Conservation (phyloP, 2,888 invertebrate genomes). For the Emmelina monodactyla region DNA sequence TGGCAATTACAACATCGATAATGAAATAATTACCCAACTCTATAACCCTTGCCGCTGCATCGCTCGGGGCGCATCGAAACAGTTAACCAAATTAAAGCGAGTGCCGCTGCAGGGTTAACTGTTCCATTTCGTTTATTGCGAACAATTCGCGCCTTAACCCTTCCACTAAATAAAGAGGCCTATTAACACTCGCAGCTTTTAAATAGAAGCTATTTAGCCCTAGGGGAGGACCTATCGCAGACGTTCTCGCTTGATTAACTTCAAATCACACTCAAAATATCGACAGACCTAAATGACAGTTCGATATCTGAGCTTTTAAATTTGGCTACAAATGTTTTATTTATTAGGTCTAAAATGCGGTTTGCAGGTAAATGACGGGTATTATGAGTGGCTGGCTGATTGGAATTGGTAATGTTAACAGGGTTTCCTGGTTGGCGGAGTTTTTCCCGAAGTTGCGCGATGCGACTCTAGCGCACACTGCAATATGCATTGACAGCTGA, state of each 20-base stretch:
- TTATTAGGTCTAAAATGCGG: slow-evolving; percentile 21
- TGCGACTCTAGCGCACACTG: slow-evolving; percentile 11
- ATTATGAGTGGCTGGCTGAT: slow-evolving; percentile 21
- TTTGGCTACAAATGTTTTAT: slow-evolving; percentile 27
- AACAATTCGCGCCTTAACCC: slow-evolving; percentile 52
- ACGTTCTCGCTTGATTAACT: too few relatives aligned
- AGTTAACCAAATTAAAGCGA: slow-evolving; percentile 66
- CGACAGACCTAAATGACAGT: slow-evolving; percentile 2
- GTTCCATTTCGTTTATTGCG: slow-evolving; percentile 65
- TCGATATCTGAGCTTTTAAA: too few relatives aligned
- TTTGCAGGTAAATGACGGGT: slow-evolving; percentile 10
- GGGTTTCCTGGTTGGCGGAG: slow-evolving; percentile 23
- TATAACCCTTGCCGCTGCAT: slow-evolving; percentile 55
- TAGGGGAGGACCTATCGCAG: too few relatives aligned
- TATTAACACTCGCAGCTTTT: slow-evolving; percentile 43
- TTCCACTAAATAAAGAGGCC: slow-evolving; percentile 54
- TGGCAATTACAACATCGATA: too few relatives aligned
- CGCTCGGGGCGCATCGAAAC: slow-evolving; percentile 52
- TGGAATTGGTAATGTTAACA: slow-evolving; percentile 40
- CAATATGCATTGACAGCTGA: slow-evolving; percentile 9
- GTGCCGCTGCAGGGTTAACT: slow-evolving; percentile 64
- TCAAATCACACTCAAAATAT: too few relatives aligned
- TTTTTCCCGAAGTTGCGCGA: slow-evolving; percentile 22
- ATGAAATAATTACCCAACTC: slow-evolving; percentile 25
- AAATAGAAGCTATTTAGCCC: too few relatives aligned